Base-by-base conservation (phyloP, 2,797 vertebrate genomes). In the Cygnus olor region DNA sequence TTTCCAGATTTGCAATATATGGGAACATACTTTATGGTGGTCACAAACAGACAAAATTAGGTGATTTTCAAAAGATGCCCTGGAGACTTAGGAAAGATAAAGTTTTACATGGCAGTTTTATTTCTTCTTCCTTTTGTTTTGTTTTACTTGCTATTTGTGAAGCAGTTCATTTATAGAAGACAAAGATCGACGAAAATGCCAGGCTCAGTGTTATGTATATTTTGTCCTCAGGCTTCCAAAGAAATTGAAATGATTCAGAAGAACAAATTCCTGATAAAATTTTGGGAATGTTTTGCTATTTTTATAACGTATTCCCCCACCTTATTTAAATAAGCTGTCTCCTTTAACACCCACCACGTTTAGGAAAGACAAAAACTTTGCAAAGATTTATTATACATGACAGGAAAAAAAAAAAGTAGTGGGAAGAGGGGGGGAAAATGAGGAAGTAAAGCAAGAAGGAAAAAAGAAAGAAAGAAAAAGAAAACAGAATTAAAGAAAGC, bases 291-390 rank as follows among this genome's bases (percentile, higher is more conserved):
- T 76, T 14, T 54, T 91, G 49, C 82, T 94, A 61, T 85, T 97
- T 96, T 93, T 93, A 78, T 69, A 92, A 74, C 24, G 88, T 45
- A 11, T 66, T 93, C 54, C 65, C 30, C 7, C 14, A 90, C 85
- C 30, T 68, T 90, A 68, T 74, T 94, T 73, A 85, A 94, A 81
- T 93, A 88, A 83, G 82, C 86, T 82, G 24, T 49, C 54, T 95
- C 51, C 69, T 53, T 40, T 2, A 8, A 24, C 30, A 58, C 64
- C 25, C 40, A 76, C 60, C 47, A 15, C 78, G 58, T 82, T 91
- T 94, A 93, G 92, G 84, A 69, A 79, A 90, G 44, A 61, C 57
- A 93, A 85, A 44, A 92, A 93, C 57, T 87, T 58, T 86, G 42
- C 54, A 89, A 87, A n/a, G 30, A 91, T 89, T 15, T 12, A 11